Evolutionary conservation across 2,797 vertebrate genomes (phyloP).

Genomic region (Neoniphon sammara): DNA sequence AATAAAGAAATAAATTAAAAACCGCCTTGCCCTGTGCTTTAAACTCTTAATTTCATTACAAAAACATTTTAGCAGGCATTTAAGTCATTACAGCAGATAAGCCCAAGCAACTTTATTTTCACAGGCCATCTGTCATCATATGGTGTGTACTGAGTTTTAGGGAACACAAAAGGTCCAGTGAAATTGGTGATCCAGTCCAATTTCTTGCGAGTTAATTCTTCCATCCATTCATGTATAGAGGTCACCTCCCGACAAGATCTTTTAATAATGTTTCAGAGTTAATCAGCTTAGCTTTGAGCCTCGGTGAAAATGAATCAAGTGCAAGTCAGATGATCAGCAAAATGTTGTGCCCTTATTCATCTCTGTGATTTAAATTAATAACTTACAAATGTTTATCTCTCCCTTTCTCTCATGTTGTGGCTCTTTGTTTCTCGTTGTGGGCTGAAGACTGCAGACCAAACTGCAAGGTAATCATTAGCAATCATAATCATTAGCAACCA

Average conservation of each 20-base stretch:
- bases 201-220: conserved; percentile 21
- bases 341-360: not conserved
- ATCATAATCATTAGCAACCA: conserved; percentile 1
- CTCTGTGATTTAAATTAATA: conserved; percentile 35
- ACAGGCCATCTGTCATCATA: not conserved
- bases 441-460: conserved; percentile 92
- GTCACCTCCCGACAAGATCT: conserved; percentile 28
- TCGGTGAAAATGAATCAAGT: conserved; percentile 30
- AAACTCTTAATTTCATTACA: not conserved
- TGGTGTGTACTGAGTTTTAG: not conserved
- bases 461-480: conserved; percentile 87
- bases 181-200: conserved; percentile 7
- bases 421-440: conserved; percentile 9
- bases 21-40: not conserved
- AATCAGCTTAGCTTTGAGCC: conserved; percentile 48
- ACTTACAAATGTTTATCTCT: conserved; percentile 20
- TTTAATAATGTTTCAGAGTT: conserved; percentile 31
- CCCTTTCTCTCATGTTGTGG: conserved; percentile 27
- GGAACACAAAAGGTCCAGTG: conserved; percentile 1
- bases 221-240: not conserved
- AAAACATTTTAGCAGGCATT: not conserved
- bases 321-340: conserved; percentile 19
- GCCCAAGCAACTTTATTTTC: not conserved
- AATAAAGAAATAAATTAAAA: not conserved
- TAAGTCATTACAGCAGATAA: not conserved